phyloP scores from a whole-genome alignment of 2,888 invertebrate genomes.

The Cephus spinipes region DNA sequence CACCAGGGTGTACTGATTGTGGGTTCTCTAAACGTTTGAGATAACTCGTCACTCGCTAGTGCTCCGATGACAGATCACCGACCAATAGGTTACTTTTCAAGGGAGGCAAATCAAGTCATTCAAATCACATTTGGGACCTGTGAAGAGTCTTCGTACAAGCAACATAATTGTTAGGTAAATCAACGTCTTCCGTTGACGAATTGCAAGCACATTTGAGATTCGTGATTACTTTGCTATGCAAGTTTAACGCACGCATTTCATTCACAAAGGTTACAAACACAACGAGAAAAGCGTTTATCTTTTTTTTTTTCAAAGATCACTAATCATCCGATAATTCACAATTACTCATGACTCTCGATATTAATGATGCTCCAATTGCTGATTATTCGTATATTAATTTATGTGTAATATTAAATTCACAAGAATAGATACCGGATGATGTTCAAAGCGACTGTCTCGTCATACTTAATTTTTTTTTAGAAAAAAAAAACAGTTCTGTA shows the following conservation, averaged over 20 bases:
- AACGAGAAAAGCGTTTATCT: background rate
- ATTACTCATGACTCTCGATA: background rate
- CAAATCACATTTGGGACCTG: background rate
- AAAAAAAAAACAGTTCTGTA: background rate
- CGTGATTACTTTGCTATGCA: background rate
- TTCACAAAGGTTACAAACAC: background rate
- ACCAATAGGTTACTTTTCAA: background rate
- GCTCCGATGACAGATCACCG: constrained; percentile 5
- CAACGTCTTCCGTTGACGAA: background rate
- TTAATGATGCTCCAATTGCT: background rate
- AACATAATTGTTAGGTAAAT: background rate
- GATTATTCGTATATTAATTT: background rate
- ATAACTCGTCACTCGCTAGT: background rate
- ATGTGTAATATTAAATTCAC: background rate
- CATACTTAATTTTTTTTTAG: background rate
- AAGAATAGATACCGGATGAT: background rate
- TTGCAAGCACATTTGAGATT: background rate
- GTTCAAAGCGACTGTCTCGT: background rate
- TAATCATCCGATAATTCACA: background rate
- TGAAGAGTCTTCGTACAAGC: background rate
- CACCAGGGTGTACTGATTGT: constrained; percentile 38
- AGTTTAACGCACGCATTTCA: background rate
- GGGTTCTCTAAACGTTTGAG: constrained; percentile 17
- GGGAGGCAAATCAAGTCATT: background rate
- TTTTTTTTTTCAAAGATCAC: background rate